Evolutionary conservation across 2,888 invertebrate genomes (phyloP).

Genomic region (Orthosia gracilis): DNA sequence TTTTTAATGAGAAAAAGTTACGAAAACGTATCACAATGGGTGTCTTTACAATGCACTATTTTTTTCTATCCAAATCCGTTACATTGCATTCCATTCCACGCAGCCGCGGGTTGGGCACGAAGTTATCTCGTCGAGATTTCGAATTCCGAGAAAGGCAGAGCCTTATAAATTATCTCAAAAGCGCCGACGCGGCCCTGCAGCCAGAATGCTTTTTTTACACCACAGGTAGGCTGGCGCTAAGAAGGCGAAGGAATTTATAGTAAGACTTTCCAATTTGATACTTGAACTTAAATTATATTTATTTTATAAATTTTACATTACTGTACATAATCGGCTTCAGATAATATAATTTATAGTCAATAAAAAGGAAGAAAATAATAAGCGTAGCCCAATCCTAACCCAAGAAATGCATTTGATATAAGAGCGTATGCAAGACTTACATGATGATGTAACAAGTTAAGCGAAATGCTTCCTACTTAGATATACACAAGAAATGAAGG

Average conservation of each 20-base stretch:
- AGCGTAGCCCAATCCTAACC: background rate
- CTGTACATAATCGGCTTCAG: background rate
- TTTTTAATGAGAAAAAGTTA: conserved; percentile 76
- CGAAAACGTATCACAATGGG: conserved; percentile 78
- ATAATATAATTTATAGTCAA: background rate
- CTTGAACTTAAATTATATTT: conserved; percentile 57
- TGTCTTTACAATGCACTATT: conserved; percentile 83
- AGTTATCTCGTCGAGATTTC: conserved; percentile 89
- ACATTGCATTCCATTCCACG: conserved; percentile 90
- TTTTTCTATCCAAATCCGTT: conserved; percentile 89
- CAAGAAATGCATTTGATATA: background rate
- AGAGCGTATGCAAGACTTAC: background rate
- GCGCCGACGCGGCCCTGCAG: conserved; percentile 89
- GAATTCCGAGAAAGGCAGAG: conserved; percentile 90
- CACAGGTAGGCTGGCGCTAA: conserved; percentile 90
- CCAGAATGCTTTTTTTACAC: conserved; percentile 89
- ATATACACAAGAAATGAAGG: background rate
- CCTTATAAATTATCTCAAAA: conserved; percentile 91
- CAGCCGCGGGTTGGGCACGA: conserved; percentile 81
- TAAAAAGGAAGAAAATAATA: background rate
- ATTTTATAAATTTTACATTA: background rate
- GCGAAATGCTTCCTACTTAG: background rate
- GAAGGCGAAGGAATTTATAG: conserved; percentile 89
- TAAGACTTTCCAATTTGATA: conserved; percentile 73
- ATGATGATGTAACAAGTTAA: background rate